A percentile compares a stretch with the other conserved stretches of the same genome.
phyloP scores from a whole-genome alignment of 1,140 invertebrate species.

The Radopholus similis region DNA sequence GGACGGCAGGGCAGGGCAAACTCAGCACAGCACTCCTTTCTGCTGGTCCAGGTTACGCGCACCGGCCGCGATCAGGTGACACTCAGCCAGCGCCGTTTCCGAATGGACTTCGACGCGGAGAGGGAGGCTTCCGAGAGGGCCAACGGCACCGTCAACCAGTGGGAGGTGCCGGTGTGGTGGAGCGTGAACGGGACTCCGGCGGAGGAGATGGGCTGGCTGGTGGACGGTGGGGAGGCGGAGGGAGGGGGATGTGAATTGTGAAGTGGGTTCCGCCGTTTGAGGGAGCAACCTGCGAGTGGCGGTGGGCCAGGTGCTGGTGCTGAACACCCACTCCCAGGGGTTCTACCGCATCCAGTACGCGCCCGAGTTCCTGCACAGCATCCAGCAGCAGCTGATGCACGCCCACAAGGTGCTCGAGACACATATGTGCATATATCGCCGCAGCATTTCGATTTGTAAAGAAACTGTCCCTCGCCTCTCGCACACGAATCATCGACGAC shows the following conservation, averaged over 20 bases:
- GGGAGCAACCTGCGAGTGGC: conserved; percentile 23
- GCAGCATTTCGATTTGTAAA: conserved; percentile 7
- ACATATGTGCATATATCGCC: background rate
- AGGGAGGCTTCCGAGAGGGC: background rate
- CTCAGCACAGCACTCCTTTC: background rate
- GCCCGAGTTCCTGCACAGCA: conserved; percentile 23
- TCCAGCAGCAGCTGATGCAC: conserved; percentile 37
- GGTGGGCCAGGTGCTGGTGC: conserved; percentile 16
- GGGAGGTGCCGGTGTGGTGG: conserved; percentile 47
- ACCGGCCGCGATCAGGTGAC: conserved; percentile 45
- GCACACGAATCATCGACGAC: conserved; percentile 51
- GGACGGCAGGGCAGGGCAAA: background rate
- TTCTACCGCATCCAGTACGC: conserved; percentile 48
- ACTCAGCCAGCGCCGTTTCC: conserved; percentile 51
- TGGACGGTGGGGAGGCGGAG: conserved; percentile 23
- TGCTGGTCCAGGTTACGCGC: conserved; percentile 40
- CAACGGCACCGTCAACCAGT: too few species aligned
- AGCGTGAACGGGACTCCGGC: conserved; percentile 33
- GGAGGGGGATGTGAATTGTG: background rate
- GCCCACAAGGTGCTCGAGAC: conserved; percentile 35
- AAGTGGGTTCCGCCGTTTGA: background rate
- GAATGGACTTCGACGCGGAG: conserved; percentile 41
- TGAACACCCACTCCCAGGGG: conserved; percentile 44
- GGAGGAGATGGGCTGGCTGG: conserved; percentile 38
- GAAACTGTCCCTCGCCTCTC: conserved; percentile 36